These are phyloP conservation scores for Adelosebastes latens DNA, from an alignment of 2,797 vertebrate species.

Conservation along the genomic window DNA sequence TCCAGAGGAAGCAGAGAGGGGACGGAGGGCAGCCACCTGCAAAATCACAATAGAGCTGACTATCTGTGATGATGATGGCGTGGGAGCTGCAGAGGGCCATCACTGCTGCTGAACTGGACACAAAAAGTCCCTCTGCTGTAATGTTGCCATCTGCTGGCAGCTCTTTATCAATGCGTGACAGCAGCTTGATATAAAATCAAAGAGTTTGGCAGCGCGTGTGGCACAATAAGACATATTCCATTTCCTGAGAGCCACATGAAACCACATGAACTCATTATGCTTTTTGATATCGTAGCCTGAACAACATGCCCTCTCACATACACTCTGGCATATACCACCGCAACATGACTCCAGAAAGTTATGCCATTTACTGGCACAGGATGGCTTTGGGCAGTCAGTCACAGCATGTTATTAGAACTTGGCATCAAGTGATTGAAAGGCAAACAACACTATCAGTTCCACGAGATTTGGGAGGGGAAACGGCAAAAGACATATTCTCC, in stretches of 20 bases:
- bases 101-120: slow-evolving; percentile 29
- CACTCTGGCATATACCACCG: slow-evolving; percentile 34
- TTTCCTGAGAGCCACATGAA: slow-evolving; percentile 33
- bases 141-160: slow-evolving; percentile 81
- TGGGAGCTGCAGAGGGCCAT: slow-evolving; percentile 35
- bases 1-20: slow-evolving; percentile 50
- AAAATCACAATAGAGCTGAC: slow-evolving; percentile 51
- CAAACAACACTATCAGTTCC: slow-evolving; percentile 69
- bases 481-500: slow-evolving; percentile 11
- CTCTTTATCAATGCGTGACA: slow-evolving; percentile 40
- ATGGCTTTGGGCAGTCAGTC: slow-evolving; percentile 52
- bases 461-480: slow-evolving; percentile 30
- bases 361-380: slow-evolving; percentile 62
- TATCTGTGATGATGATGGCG: slow-evolving; percentile 15
- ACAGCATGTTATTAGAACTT: slow-evolving; percentile 64
- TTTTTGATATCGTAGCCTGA: slow-evolving; percentile 39
- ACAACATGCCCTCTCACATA: slow-evolving; percentile 50
- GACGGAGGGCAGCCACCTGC: slow-evolving; percentile 68
- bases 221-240: slow-evolving; percentile 26
- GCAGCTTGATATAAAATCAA: slow-evolving; percentile 10
- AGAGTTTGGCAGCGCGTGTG: neutral
- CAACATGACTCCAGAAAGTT: slow-evolving; percentile 57
- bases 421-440: slow-evolving; percentile 66
- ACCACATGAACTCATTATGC: slow-evolving; percentile 43
- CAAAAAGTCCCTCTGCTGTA: slow-evolving; percentile 63